Conservation (phyloP, 2,888 invertebrate species). For the Phengaris arion region DNA sequence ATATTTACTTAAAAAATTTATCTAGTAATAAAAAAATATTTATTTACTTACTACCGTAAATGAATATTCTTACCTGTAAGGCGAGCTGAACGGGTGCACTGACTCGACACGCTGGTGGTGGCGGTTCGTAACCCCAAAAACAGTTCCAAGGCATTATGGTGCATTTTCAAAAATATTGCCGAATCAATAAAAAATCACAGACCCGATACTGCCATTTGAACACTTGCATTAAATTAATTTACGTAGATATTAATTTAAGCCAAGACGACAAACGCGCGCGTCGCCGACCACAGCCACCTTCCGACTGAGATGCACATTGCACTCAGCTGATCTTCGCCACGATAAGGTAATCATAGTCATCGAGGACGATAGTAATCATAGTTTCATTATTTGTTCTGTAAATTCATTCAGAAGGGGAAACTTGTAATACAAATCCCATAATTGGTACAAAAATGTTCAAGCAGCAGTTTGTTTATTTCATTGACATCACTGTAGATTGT, state of each 20-base stretch:
- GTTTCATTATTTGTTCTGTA: slow-evolving; percentile 8
- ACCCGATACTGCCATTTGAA: background rate
- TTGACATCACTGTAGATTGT: too few relatives aligned
- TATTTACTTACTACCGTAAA: background rate
- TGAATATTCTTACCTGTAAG: slow-evolving; percentile 57
- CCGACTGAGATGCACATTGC: slow-evolving; percentile 51
- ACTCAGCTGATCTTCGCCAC: slow-evolving; percentile 50
- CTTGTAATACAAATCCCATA: background rate
- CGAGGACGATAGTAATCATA: slow-evolving; percentile 14
- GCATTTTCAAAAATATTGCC: slow-evolving; percentile 44
- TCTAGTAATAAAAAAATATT: background rate
- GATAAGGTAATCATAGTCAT: slow-evolving; percentile 35
- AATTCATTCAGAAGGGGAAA: background rate
- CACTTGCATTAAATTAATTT: slow-evolving; percentile 7
- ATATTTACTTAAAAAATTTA: background rate
- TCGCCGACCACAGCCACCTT: slow-evolving; percentile 51
- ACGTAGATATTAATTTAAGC: slow-evolving; percentile 30
- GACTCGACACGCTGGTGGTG: slow-evolving; percentile 66
- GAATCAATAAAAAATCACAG: slow-evolving; percentile 15
- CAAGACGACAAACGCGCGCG: slow-evolving; percentile 44
- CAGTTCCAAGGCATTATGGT: slow-evolving; percentile 74
- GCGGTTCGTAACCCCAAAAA: slow-evolving; percentile 71
- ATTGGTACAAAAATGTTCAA: background rate
- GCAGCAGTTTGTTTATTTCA: too few relatives aligned
- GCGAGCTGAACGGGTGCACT: slow-evolving; percentile 65